Base-by-base conservation (phyloP, 2,113 vertebrate species). In the Anoplopoma fimbria region DNA sequence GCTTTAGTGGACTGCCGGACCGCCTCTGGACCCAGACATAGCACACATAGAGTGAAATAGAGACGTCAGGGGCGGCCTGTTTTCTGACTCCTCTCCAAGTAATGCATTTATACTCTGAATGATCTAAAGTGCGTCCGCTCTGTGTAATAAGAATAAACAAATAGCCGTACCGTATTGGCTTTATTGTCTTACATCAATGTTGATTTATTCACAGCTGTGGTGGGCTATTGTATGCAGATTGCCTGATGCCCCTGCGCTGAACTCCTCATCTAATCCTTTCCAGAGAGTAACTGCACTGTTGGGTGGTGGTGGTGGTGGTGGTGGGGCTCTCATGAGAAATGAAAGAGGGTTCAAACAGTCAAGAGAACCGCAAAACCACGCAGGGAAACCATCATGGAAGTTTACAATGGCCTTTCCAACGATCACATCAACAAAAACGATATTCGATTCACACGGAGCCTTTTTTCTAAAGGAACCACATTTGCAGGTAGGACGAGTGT, bases 181-280 rank as follows among this genome's bases (percentile, higher is more conserved):
- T 92, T 90, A 93, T 85, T 88, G 91, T 89, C 85, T 79, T 72
- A 91, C 86, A 89, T 89, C 88, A 84, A 60, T 69, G 79, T 82
- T 79, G 90, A 93, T 90, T 93, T 89, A 87, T 90, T 77, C 68
- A 9, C 79, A 77, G 85, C 77, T 33, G 6, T 61, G 78, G 81
- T 83, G 91, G 87, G 73, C 69, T 83, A 75, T 89, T 90, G 80
- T 88, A 94, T 93, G 91, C 90, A 93, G 88, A 94, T 93, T 91
- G 88, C 70, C 87, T 34, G 55, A 78, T 92, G 91, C 64, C 92
- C 91, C 89, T 2, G 34, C 29, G 0, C 53, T 93, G 89, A 95
- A 94, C 93, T 77, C 85, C 64, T 83, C 79, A 33, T 89, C 81
- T 89, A 90, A 90, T 89, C 81, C 85, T 80, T n/a, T 55, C 89